These are phyloP conservation scores for Varecia variegata DNA, from an alignment of 2,797 vertebrate species.

Conservation along the genomic window DNA sequence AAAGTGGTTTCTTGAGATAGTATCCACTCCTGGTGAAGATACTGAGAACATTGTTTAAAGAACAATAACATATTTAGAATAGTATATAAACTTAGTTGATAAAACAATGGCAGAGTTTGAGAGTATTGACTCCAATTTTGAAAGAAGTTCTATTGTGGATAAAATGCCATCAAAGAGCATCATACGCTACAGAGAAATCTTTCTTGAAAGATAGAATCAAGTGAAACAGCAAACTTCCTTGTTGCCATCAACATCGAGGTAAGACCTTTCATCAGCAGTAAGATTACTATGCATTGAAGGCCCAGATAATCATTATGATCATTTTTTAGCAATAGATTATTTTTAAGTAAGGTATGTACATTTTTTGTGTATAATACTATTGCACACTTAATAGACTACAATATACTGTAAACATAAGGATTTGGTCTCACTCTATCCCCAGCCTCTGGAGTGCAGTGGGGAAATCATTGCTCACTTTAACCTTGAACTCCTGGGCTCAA, in stretches of 20 bases:
- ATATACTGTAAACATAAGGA: background rate
- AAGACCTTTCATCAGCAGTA: background rate
- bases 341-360: background rate
- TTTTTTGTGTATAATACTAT: background rate
- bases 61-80: background rate
- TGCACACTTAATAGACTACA: background rate
- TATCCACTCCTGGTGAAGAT: background rate
- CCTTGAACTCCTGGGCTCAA: background rate
- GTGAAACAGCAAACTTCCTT: background rate
- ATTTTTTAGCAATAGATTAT: background rate
- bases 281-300: background rate
- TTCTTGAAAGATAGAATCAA: background rate
- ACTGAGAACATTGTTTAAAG: background rate
- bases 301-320: background rate
- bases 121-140: background rate
- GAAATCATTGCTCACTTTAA: background rate
- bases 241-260: background rate
- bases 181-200: background rate
- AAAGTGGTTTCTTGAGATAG: background rate
- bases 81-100: background rate
- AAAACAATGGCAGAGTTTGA: background rate
- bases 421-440: background rate
- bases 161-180: background rate
- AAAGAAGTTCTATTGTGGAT: background rate
- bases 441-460: background rate